Conservation (phyloP, 2,797 vertebrate species). For the Macropodus opercularis region DNA sequence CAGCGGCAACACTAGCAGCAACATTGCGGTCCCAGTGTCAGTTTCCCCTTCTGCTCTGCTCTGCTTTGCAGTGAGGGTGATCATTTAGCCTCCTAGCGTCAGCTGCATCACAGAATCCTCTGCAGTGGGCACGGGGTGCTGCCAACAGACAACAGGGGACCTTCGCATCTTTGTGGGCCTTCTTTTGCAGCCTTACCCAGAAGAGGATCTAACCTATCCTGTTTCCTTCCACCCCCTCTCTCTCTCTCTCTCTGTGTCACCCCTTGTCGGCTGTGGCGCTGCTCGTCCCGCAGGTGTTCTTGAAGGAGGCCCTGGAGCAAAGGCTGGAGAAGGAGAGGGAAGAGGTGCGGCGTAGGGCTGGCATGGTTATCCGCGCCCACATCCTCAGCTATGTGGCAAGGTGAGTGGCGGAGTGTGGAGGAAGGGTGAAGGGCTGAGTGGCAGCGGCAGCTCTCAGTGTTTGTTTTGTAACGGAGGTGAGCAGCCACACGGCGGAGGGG, state of each 20-base stretch:
- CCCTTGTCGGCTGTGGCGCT: conserved; percentile 58
- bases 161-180: conserved; percentile 62
- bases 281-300: conserved; percentile 81
- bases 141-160: conserved; percentile 68
- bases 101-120: conserved; percentile 63
- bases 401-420: conserved; percentile 76
- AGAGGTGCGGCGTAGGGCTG: conserved; percentile 83
- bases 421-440: conserved; percentile 48
- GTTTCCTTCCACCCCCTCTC: conserved; percentile 26
- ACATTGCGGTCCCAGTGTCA: conserved; percentile 56
- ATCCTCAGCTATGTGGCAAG: conserved; percentile 96
- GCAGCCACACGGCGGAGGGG: conserved; percentile 14
- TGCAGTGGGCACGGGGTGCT: conserved; percentile 60
- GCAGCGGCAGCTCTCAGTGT: conserved; percentile 72
- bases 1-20: conserved; percentile 57
- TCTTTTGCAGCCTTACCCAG: conserved; percentile 55
- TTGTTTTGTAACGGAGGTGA: conserved; percentile 66
- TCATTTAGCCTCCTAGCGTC: conserved; percentile 57
- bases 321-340: conserved; percentile 85
- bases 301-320: conserved; percentile 87
- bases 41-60: conserved; percentile 29
- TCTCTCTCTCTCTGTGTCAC: conserved; percentile 45
- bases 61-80: conserved; percentile 53
- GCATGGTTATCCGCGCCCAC: conserved; percentile 91
- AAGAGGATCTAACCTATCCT: conserved; percentile 72